These are phyloP conservation scores for Solenopsis fugax DNA, from an alignment of 1,140 invertebrate species.

Conservation along the genomic window DNA sequence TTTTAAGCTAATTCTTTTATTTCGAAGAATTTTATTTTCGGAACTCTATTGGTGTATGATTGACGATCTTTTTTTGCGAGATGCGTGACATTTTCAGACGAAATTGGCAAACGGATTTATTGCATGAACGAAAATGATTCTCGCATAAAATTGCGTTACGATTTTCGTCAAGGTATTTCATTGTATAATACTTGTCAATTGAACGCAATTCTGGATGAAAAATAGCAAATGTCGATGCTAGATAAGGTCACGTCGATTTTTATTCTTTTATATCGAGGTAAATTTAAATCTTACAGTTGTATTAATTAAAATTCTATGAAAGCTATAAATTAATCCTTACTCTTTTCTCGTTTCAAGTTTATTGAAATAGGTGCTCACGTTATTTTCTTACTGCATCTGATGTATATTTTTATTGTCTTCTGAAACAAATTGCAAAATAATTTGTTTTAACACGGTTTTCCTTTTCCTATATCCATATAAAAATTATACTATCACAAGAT, in stretches of 20 bases:
- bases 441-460: background rate
- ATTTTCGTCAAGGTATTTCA: background rate
- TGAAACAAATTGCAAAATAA: background rate
- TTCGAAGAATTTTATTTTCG: conserved; percentile 29
- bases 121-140: background rate
- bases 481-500: background rate
- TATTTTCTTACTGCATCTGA: too few relatives aligned
- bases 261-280: background rate
- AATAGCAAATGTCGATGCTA: background rate
- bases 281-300: conserved; percentile 13
- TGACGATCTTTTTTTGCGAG: background rate
- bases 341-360: background rate
- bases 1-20: conserved; percentile 10
- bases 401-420: background rate
- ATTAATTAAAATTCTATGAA: background rate
- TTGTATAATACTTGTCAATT: background rate
- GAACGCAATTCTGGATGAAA: conserved; percentile 17
- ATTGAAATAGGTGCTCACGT: too few relatives aligned
- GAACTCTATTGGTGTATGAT: conserved; percentile 2
- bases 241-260: conserved; percentile 31
- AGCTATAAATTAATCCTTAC: background rate
- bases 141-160: background rate
- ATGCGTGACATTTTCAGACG: conserved; percentile 7
- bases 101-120: background rate
- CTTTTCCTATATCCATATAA: background rate